These are phyloP conservation scores for Aporophyla lueneburgensis DNA, from an alignment of 2,888 invertebrate species.

Conservation along the genomic window DNA sequence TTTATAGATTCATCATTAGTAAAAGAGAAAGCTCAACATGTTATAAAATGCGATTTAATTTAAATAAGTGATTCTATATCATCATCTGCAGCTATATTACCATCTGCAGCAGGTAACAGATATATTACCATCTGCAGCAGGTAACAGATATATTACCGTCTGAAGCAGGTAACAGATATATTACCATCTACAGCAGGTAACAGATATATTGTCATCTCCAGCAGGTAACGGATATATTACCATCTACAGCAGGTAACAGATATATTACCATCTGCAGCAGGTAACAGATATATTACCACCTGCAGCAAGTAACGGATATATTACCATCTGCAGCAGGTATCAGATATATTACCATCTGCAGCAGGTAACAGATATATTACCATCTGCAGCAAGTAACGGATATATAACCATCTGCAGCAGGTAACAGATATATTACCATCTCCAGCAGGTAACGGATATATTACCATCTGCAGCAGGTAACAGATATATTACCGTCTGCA, in stretches of 20 bases:
- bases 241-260: slow-evolving; percentile 22
- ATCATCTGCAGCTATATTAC: slow-evolving; percentile 15
- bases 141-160: slow-evolving; percentile 25
- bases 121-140: slow-evolving; percentile 16
- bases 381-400: too few relatives aligned
- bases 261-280: slow-evolving; percentile 21
- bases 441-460: too few relatives aligned
- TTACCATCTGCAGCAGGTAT: too few relatives aligned
- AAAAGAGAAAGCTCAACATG: slow-evolving; percentile 53
- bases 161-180: slow-evolving; percentile 21
- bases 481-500: slow-evolving; percentile 21
- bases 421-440: slow-evolving; percentile 16
- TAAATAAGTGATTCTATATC: slow-evolving; percentile 35
- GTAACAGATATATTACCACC: too few relatives aligned
- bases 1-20: slow-evolving; percentile 47
- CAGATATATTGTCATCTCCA: slow-evolving; percentile 21
- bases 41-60: slow-evolving; percentile 47
- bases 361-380: slow-evolving; percentile 29
- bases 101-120: slow-evolving; percentile 22
- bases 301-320: too few relatives aligned
- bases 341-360: too few relatives aligned
- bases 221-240: slow-evolving; percentile 25
- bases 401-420: slow-evolving; percentile 11
- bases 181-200: slow-evolving; percentile 19
- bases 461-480: slow-evolving; percentile 20